Base-by-base conservation (phyloP, 1,140 invertebrate genomes). In the Teleogryllus occipitalis region DNA sequence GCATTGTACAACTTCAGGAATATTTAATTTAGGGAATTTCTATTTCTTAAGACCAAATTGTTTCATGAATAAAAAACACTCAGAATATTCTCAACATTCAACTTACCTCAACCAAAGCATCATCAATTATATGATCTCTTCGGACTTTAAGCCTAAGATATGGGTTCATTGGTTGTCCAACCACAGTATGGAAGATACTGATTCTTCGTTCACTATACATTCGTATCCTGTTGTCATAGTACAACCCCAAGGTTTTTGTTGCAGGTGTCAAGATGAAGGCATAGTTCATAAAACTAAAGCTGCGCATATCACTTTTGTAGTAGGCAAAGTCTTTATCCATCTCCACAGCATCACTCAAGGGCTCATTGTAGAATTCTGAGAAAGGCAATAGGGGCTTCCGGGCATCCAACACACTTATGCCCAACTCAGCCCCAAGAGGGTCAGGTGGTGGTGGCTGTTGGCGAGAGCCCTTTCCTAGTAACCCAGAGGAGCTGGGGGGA, bases 291-390 rank as follows among this genome's bases (percentile, higher is more conserved):
- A 98, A 98, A 82, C 95, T 95, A 87, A 98, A 98, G 85, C 96
- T 95, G 82, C 89, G 89, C 81, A 83, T 87, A 82, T 92, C 90
- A 80, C 89, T 92, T 86, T 95, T 95, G 84, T 95, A 97, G 85
- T 95, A 94, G 8, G 94, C 92, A 88, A 96, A 97, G 86, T 98
- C 96, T 84, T 93, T 92, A 85, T 97, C 95, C 92, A 97, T 96
- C 86, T 97, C 95, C 78, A 98, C 92, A 78, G 92, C 91, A 85
- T 98, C 96, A 86, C 96, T 97, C 4, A 98, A 87, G 6, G 94
- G 92, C 85, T 98, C 96, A 84, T 98, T 98, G 84, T 97, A 96
- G 87, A 98, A 98, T 82, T 97, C 96, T 75, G 92, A 91, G 84
- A 95, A 95, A 39, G 93, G 90, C 85, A 98, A 90, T 82, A 93